These are phyloP conservation scores for Chrosomus eos DNA, from an alignment of 2,797 vertebrate genomes.

Conservation along the genomic window DNA sequence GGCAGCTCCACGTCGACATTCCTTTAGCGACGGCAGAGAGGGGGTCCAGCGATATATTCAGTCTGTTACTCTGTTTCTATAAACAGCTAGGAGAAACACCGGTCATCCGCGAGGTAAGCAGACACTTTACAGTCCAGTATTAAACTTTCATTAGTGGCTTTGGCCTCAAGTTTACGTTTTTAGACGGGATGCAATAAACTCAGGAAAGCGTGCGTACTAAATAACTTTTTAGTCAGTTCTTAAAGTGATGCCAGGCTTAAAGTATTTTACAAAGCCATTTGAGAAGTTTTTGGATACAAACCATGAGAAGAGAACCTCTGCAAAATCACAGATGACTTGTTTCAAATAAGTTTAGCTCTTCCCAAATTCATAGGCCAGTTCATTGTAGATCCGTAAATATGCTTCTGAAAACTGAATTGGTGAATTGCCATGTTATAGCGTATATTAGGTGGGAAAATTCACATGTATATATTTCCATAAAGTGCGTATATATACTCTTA, in stretches of 20 bases:
- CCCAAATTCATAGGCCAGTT: not conserved
- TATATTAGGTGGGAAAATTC: not conserved
- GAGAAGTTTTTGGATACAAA: not conserved
- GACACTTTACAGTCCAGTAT: not conserved
- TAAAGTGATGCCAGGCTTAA: slow-evolving; percentile 35
- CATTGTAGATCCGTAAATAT: not conserved
- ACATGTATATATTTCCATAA: not conserved
- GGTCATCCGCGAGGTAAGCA: slow-evolving; percentile 31
- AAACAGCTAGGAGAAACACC: slow-evolving; percentile 3
- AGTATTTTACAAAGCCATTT: not conserved
- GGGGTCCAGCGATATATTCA: slow-evolving; percentile 26
- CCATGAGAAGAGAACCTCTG: not conserved
- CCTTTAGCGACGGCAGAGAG: slow-evolving; percentile 53
- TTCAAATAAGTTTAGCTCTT: not conserved
- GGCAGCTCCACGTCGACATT: slow-evolving; percentile 91
- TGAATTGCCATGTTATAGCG: not conserved
- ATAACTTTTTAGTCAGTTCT: slow-evolving; percentile 2
- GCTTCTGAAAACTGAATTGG: not conserved
- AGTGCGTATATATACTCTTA: not conserved
- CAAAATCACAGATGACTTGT: not conserved
- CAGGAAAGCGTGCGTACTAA: slow-evolving; percentile 4
- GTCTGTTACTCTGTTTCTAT: not conserved
- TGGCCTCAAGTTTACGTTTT: not conserved
- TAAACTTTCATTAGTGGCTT: not conserved
- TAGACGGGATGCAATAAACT: slow-evolving; percentile 9